A percentile compares a stretch with the other conserved stretches of the same genome.
phyloP scores from a whole-genome alignment of 2,113 vertebrate species.

The Budorcas taxicolor region DNA sequence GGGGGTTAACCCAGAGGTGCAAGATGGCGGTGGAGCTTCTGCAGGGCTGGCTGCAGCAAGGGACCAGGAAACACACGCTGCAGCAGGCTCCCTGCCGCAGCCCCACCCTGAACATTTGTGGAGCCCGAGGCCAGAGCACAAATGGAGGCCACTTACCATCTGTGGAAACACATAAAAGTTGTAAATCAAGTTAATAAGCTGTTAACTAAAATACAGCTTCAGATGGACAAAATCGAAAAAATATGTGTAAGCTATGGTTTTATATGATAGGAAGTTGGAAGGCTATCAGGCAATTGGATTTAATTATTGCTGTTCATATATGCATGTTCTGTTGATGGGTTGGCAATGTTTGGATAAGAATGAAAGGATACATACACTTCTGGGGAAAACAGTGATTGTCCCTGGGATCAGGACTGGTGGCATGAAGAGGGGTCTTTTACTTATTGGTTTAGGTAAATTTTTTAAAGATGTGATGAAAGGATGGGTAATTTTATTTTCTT shows the following conservation, averaged over 20 bases:
- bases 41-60: neutral
- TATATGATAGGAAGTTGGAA: conserved; percentile 15
- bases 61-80: fast-evolving
- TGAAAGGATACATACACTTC: neutral
- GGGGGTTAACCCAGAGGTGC: too few species aligned
- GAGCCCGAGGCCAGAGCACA: neutral
- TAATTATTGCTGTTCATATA: neutral
- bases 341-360: neutral
- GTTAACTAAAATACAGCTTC: conserved; percentile 36
- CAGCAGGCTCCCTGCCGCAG: neutral
- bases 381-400: neutral
- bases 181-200: conserved; percentile 47
- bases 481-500: neutral
- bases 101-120: neutral
- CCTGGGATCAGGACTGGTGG: neutral
- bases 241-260: neutral
- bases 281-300: neutral
- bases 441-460: neutral
- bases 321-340: neutral
- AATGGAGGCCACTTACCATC: neutral
- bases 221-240: neutral
- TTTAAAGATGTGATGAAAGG: neutral
- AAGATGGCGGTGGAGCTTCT: neutral
- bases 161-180: neutral
- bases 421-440: neutral